phyloP scores from a whole-genome alignment of 2,113 vertebrate species.

The Tursiops truncatus region DNA sequence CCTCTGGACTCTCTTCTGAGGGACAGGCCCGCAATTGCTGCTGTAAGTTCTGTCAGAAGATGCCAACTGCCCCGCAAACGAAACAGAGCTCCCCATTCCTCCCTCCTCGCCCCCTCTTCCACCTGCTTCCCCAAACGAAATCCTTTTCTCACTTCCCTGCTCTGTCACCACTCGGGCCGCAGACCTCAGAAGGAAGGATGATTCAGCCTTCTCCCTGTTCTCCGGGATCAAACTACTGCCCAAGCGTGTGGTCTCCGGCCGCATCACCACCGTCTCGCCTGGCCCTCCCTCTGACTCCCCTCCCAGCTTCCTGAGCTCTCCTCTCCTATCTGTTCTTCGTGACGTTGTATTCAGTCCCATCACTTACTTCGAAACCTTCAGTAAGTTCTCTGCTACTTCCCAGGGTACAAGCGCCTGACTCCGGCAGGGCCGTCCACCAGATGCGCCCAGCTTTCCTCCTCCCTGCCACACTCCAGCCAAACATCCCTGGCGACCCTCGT shows the following conservation, averaged over 20 bases:
- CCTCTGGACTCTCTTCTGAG: background rate
- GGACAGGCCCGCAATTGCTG: background rate
- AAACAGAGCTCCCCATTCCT: background rate
- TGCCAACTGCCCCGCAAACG: background rate
- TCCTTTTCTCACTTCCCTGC: background rate
- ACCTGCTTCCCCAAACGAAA: background rate
- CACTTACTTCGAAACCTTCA: background rate
- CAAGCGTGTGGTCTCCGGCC: background rate
- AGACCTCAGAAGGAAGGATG: background rate
- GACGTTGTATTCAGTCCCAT: background rate
- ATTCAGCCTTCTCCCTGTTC: background rate
- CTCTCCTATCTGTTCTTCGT: background rate
- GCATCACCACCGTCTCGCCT: accelerated
- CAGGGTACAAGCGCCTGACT: background rate
- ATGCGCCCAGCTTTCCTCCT: background rate
- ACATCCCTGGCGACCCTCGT: background rate
- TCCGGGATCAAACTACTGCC: background rate
- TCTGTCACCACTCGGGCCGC: background rate
- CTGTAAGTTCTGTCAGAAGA: background rate
- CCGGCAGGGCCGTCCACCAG: background rate
- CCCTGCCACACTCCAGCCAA: background rate
- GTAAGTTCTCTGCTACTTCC: background rate
- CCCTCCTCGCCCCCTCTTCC: background rate
- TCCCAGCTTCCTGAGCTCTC: background rate
- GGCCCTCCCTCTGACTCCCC: background rate